Evolutionary conservation across 2,888 invertebrate species (phyloP), one percentile per base, ranked within the genome.

Genomic region (Brachypalpus laphriformis): DNA sequence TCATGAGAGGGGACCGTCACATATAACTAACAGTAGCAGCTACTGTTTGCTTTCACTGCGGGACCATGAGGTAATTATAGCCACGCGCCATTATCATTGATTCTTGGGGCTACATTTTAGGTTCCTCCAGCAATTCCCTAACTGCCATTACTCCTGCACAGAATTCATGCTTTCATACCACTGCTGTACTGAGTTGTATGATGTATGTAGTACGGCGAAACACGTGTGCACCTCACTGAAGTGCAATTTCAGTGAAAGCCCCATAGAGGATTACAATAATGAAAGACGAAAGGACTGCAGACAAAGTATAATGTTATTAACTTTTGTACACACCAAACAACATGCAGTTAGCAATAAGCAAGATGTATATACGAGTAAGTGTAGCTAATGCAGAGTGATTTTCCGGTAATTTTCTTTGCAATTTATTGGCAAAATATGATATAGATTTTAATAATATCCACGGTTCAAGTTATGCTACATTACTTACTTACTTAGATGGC

Each of bases 11-110:
- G 28, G 14, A 2, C 2, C 25, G 0, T 4, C 18, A 22, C n/a
- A n/a, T 1, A 49, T 49, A 25, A 31, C 40, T 28, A 18, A 61
- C 61, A 45, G 9, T 25, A 14, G 6, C 61, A 45, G 51, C 56
- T 57, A 45, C 20, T 56, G 56, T 66, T 66, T 54, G 45, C 45
- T 16, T 34, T 57, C 8, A 22, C 25, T 9, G n/a, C n/a, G 25
- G 14, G n/a, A 25, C 34, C 20, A 22, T 18, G 11, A 37, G 57
- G 22, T 57, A 45, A 37, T 47, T 37, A 45, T n/a, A 37, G 22
- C 45, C 14, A 59, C 6, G 20, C 28, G 68, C 25, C 31, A 56
- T 57, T 71, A 16, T 25, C 22, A 18, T 42, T n/a, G 18, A n/a
- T 45, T 34, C 11, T 16, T 14, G 8, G 56, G 20, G 22, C 6